A percentile compares a stretch with the other conserved stretches of the same genome.
These are phyloP conservation scores for Aplodontia rufa DNA, from an alignment of 2,113 vertebrate species.

Conservation along the genomic window DNA sequence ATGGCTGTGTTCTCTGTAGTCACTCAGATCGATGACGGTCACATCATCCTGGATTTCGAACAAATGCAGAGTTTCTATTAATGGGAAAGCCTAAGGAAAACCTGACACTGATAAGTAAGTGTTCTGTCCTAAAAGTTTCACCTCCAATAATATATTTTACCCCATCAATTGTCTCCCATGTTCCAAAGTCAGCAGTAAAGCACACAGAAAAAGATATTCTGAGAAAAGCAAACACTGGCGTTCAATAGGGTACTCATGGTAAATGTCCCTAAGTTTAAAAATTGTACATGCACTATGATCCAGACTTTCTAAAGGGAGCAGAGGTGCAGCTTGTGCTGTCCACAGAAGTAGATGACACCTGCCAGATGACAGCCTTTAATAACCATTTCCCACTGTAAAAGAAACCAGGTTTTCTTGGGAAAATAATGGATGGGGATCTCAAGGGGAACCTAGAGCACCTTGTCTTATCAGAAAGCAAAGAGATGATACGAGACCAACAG, in stretches of 20 bases:
- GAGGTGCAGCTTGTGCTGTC: too few relatives aligned
- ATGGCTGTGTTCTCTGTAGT: not conserved
- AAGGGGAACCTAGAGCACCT: not conserved
- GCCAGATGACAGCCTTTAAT: not conserved
- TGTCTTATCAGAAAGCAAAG: not conserved
- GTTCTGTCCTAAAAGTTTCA: not conserved
- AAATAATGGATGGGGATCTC: not conserved
- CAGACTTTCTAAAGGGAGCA: not conserved
- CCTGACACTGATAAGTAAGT: not conserved
- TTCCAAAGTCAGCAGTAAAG: not conserved
- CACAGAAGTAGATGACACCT: too few relatives aligned
- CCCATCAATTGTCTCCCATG: rapidly evolving
- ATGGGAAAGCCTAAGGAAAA: not conserved
- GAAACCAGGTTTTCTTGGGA: rapidly evolving
- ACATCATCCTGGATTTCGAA: not conserved
- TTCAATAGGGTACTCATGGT: not conserved
- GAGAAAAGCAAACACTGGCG: not conserved
- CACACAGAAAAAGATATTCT: not conserved
- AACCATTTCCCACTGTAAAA: not conserved
- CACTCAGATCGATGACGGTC: not conserved
- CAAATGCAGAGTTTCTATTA: not conserved
- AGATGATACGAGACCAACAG: not conserved
- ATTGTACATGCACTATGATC: not conserved
- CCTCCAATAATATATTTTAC: not conserved
- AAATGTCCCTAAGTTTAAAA: not conserved